These are phyloP conservation scores for Agrenia bidenticulata DNA, from an alignment of 2,888 invertebrate genomes.

Conservation along the genomic window DNA sequence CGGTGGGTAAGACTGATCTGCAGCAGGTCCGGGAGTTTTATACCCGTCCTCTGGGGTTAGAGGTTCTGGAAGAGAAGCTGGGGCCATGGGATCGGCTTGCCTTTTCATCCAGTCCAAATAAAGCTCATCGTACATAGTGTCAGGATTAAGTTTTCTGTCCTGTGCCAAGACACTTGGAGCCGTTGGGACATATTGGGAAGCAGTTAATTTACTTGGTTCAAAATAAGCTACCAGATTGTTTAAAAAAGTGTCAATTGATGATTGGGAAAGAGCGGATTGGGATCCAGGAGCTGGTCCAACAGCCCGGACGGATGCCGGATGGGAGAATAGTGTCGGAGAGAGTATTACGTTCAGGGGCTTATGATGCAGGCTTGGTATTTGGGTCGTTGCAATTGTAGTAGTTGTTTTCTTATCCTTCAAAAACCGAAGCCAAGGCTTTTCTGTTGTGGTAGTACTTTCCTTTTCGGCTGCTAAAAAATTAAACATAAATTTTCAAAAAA, in stretches of 20 bases:
- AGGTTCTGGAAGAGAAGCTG: neutral
- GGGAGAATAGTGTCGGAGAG: neutral
- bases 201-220: neutral
- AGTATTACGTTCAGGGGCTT: neutral
- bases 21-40: no score
- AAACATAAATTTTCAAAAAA: no score
- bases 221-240: constrained; percentile 8
- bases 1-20: neutral
- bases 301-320: neutral
- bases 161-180: constrained; percentile 15
- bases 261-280: neutral
- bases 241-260: neutral
- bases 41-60: neutral
- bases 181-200: constrained; percentile 9
- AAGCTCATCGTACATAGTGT: constrained; percentile 35
- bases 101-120: constrained; percentile 40
- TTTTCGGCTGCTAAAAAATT: neutral
- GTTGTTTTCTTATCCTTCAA: constrained; percentile 11
- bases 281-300: neutral
- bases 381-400: constrained; percentile 4
- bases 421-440: constrained; percentile 16
- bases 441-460: constrained; percentile 17
- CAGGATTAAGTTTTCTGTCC: constrained; percentile 32
- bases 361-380: no score
- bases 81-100: constrained; percentile 11